Evolutionary conservation across 1,140 invertebrate species (phyloP).

Genomic region (Melipona quadrifasciata): DNA sequence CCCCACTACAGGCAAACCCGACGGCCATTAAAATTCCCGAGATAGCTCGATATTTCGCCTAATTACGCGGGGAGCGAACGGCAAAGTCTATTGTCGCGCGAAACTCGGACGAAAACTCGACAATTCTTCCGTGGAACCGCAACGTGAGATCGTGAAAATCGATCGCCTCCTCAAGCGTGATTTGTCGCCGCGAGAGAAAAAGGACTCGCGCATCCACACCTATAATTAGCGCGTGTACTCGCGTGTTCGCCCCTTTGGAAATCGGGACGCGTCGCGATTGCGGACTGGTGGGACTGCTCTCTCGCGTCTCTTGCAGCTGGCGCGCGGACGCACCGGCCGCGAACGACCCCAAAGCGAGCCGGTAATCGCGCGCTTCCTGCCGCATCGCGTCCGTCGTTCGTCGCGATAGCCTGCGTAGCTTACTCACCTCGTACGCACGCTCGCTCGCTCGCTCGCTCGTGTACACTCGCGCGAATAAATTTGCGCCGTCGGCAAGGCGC

Average conservation of each 20-base stretch:
- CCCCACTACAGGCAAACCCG: neutral
- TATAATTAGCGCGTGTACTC: conserved; percentile 58
- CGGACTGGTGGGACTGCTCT: conserved; percentile 56
- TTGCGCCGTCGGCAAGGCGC: conserved; percentile 23
- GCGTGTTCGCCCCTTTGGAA: conserved; percentile 46
- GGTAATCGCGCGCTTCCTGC: conserved; percentile 78
- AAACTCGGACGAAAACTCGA: neutral
- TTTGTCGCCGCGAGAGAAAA: conserved; percentile 29
- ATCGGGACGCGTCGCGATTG: conserved; percentile 53
- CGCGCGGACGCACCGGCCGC: conserved; percentile 51
- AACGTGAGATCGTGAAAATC: neutral
- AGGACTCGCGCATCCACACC: conserved; percentile 33
- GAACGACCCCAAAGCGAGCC: conserved; percentile 69
- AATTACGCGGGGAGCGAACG: neutral
- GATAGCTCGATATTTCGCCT: conserved; percentile 1
- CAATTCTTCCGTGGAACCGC: neutral
- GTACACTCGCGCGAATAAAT: conserved; percentile 72
- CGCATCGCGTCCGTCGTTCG: conserved; percentile 72
- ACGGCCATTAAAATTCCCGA: neutral
- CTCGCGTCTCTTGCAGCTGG: conserved; percentile 52
- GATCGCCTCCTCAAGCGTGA: neutral
- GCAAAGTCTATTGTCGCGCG: neutral
- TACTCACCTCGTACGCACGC: conserved; percentile 59
- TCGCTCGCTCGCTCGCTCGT: conserved; percentile 16
- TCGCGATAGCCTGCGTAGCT: conserved; percentile 69